Evolutionary conservation across 2,888 invertebrate genomes (phyloP), one percentile per base, ranked within the genome.

Genomic region (Oegoconia quadripuncta): DNA sequence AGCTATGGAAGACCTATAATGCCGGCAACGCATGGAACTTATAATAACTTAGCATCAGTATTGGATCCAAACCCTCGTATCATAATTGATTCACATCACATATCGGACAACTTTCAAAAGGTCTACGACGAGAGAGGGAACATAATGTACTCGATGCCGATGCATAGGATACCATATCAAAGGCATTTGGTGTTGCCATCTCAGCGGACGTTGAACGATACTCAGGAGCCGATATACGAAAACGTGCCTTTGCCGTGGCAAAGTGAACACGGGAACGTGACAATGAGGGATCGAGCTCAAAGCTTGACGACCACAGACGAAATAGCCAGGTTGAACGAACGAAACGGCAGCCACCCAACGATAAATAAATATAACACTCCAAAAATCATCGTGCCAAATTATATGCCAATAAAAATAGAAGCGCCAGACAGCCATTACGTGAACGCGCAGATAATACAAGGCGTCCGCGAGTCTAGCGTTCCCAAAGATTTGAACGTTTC

Each of bases 211-310:
- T 37, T 68, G 22, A 64, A 38, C 37, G 82, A 88, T 41, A 75
- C 89, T 0, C 86, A 91, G 9, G 95, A 95, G 62, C 95, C 95
- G 1, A 95, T 95, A 46, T 95, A 95, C 67, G 94, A 95, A 61
- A 95, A 95, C 67, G 93, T 95, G 5, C 94, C 93, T 0, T 64
- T 93, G 17, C 91, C 93, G 0, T 92, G 92, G 91, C 89, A 89
- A 29, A 75, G 63, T 45, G 82, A 81, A 5, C 45, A 45, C 34
- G 68, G 65, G 1, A 70, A 69, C 23, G 45, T 60, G 0, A 57
- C 62, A 3, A 72, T 73, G 61, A 57, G 87, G n/a, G 78, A 83
- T 31, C 71, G 91, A 22, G 91, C 93, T 2, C 92, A 92, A 22
- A 93, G 93, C 50, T 88, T 93, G 17, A 93, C 93, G 32, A 92